Evolutionary conservation across 2,113 vertebrate genomes (phyloP), one percentile per base, ranked within the genome.

Genomic region (Alethe castanea): DNA sequence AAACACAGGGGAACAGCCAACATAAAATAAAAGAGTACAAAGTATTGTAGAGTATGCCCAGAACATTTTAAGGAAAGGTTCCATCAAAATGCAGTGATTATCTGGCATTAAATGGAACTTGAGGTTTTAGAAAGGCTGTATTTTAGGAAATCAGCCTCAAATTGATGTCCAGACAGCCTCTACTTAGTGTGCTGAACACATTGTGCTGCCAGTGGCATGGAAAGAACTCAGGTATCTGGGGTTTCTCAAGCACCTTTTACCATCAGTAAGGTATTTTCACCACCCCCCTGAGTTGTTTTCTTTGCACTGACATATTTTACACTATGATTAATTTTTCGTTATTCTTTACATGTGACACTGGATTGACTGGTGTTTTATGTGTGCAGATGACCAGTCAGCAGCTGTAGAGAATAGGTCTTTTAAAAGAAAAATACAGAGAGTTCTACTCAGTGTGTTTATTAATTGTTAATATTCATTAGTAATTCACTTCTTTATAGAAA

Each of bases 11-110:
- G 36, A 59, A 48, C 4, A 66, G 35, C 8, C 28, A 71, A 73
- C 6, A 42, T 25, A 25, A 83, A 84, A 59, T 28, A 28, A 42
- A 82, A 60, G 36, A 53, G 6, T 7, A 19, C 13, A 12, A 38
- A 38, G 2, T 45, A 23, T 13, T 57, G 12, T 36, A 40, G n/a
- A 40, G 44, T 45, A 14, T 0, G 0, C 45, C 17, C 16, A 50
- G 16, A 28, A 61, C 24, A 19, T 91, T 61, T 81, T 83, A 66
- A 81, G 31, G 29, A 91, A 66, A 66, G 2, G 0, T 70, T 84
- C 14, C 19, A 48, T 76, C 52, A 78, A 88, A 78, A 56, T 23
- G 13, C 11, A 38, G 28, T 15, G 10, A 47, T 72, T 76, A 79
- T n/a, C n/a, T 52, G 22, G 5, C 13, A 47, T 60, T 74, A 71